Base-by-base conservation (phyloP, 2,113 vertebrate genomes). In the Sorex fumeus region DNA sequence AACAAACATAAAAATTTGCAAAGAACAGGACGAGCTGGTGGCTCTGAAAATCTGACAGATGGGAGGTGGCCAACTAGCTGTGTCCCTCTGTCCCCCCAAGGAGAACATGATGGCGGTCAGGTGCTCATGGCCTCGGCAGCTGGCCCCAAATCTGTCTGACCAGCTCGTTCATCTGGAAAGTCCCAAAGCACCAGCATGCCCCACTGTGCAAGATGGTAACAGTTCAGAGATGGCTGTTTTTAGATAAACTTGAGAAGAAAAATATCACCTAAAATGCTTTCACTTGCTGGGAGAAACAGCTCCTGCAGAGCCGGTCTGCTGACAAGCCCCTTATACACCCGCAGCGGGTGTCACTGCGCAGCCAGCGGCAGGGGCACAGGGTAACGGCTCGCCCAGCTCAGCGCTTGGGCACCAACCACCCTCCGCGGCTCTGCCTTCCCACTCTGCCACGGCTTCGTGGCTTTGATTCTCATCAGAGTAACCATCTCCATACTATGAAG, bases 261-360 rank as follows among this genome's bases (percentile, higher is more conserved):
- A 86, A 8, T 40, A 50, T 87, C 60, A 50, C 43, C 79, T 47
- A 8, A 87, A 82, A 85, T 72, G 43, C 80, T 92, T 91, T 78
- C 76, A 47, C 89, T 90, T 89, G 69, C 87, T 79, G 84, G 36
- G 88, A 77, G 78, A 95, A 91, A 88, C 19, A 93, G 72, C 84
- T 70, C 84, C 34, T 94, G 34, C 18, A 91, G 83, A 84, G 60
- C 76, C 30, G 57, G 79, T 60, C 78, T 93, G 93, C 91, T 95
- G 91, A 94, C 92, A 81, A 91, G 70, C 71, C 12, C 10, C 64
- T 91, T 28, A 25, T 62, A 27, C 76, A n/a, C 43, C 66, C 8
- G 23, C 21, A 8, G 6, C 12, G 34, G 32, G 34, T 64, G 40
- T 40, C 12, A 60, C 57, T 88, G 79, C 91, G 57, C 64, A 77